phyloP scores from a whole-genome alignment of 2,888 invertebrate genomes.

The Gerris lacustris region DNA sequence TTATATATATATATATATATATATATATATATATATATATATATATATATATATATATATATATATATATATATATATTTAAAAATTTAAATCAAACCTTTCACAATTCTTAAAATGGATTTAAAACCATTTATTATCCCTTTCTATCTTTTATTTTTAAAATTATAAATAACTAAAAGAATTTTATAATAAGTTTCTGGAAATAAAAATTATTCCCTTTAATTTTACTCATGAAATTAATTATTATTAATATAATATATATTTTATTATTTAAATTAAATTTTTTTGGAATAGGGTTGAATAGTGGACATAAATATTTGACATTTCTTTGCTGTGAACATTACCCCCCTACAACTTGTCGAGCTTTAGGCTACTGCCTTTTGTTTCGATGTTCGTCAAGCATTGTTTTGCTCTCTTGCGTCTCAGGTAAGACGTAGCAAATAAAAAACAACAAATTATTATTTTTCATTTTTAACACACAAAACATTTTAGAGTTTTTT shows the following conservation, averaged over 20 bases:
- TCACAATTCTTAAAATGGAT: too few relatives aligned
- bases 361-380: constrained; percentile 8
- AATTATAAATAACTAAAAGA: neutral
- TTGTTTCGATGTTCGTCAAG: constrained; percentile 10
- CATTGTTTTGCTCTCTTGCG: constrained; percentile 6
- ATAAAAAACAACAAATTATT: too few relatives aligned
- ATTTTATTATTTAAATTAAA: constrained; percentile 6
- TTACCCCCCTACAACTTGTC: constrained; percentile 11
- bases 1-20: too few relatives aligned
- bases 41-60: too few relatives aligned
- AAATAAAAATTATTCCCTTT: constrained; percentile 22
- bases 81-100: too few relatives aligned
- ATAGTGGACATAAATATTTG: constrained; percentile 28
- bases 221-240: neutral
- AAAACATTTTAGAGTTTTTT: too few relatives aligned
- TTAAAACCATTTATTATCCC: too few relatives aligned
- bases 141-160: too few relatives aligned
- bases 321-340: constrained; percentile 34
- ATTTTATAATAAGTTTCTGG: constrained; percentile 20
- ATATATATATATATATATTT: too few relatives aligned
- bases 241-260: neutral
- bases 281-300: neutral
- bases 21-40: too few relatives aligned
- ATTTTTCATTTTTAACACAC: too few relatives aligned
- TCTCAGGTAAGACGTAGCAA: neutral